A percentile compares a stretch with the other conserved stretches of the same genome.
phyloP scores from a whole-genome alignment of 2,113 vertebrate genomes.

The Campylomormyrus tamandua region DNA sequence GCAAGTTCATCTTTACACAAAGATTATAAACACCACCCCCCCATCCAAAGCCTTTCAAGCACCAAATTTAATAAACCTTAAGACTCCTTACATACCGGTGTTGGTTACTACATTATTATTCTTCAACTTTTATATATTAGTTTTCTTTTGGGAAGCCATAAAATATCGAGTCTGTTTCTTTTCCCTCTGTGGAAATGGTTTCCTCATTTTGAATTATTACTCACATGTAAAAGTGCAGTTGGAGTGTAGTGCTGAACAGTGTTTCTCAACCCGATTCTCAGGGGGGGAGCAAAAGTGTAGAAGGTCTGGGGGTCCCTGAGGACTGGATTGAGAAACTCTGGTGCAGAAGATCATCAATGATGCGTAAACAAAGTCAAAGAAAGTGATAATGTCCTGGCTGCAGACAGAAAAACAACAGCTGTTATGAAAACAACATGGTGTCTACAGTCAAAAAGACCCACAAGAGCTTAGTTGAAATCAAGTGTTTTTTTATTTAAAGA shows the following conservation, averaged over 20 bases:
- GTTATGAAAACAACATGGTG: neutral
- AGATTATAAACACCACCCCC: neutral
- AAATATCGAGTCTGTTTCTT: neutral
- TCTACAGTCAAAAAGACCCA: neutral
- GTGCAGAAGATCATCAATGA: neutral
- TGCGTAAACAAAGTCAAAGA: neutral
- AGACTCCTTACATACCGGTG: neutral
- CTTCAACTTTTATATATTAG: neutral
- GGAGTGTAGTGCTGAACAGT: neutral
- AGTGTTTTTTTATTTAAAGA: slow-evolving; percentile 67
- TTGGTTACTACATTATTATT: neutral
- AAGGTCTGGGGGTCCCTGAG: neutral
- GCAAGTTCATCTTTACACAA: neutral
- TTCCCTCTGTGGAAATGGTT: neutral
- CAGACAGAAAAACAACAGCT: neutral
- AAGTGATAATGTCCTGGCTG: neutral
- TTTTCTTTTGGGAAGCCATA: neutral
- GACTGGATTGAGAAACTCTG: neutral
- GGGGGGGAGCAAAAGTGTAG: neutral
- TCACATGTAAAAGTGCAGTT: neutral
- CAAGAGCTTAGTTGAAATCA: slow-evolving; percentile 39
- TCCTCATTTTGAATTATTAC: neutral
- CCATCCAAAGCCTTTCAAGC: neutral
- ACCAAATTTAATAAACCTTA: neutral
- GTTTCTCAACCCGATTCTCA: neutral